Evolutionary conservation across 2,113 vertebrate genomes (phyloP).

Genomic region (Nothoprocta perdicaria): DNA sequence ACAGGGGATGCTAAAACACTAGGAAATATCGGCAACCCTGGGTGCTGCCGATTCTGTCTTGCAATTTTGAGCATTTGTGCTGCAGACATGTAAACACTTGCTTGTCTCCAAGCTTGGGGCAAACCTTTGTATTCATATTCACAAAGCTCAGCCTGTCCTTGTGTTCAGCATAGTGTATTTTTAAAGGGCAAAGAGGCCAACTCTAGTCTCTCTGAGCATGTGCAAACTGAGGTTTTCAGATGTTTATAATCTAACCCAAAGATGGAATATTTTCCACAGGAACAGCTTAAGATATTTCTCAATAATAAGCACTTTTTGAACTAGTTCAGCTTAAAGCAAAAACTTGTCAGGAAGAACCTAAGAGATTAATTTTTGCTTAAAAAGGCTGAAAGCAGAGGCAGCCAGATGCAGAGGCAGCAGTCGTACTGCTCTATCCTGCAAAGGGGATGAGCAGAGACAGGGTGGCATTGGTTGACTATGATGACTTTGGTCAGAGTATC

Average conservation of each 20-base stretch:
- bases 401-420: neutral
- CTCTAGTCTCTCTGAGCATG: neutral
- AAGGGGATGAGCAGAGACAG: neutral
- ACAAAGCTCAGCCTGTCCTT: fast-evolving
- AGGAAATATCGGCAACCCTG: neutral
- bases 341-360: neutral
- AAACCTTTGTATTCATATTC: neutral
- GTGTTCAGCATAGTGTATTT: neutral
- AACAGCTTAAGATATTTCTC: neutral
- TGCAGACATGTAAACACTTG: neutral
- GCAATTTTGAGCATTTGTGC: neutral
- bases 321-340: neutral
- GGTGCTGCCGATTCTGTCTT: neutral
- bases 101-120: neutral
- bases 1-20: neutral
- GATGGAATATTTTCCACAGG: neutral
- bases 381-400: neutral
- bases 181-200: neutral
- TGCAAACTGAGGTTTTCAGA: neutral
- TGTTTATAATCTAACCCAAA: neutral
- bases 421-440: neutral
- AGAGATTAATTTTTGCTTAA: neutral
- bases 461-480: neutral
- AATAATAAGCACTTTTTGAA: neutral
- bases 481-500: no score